Evolutionary conservation across 2,888 invertebrate species (phyloP).

Genomic region (Zootermopsis nevadensis): DNA sequence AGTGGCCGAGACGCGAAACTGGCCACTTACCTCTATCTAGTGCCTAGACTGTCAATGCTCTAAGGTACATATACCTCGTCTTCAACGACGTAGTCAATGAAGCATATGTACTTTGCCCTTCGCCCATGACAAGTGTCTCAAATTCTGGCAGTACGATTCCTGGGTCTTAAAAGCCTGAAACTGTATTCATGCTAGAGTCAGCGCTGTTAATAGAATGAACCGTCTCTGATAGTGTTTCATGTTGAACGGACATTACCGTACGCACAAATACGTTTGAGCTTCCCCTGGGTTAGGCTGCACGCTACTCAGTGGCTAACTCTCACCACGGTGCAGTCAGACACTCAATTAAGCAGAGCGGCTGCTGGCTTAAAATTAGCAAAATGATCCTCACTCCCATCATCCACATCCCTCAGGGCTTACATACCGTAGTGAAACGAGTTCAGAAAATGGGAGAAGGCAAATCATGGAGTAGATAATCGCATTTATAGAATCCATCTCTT

Average conservation of each 20-base stretch:
- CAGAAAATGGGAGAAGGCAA: slow-evolving; percentile 12
- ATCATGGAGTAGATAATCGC: slow-evolving; percentile 15
- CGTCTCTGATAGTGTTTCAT: not conserved
- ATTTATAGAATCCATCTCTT: slow-evolving; percentile 23
- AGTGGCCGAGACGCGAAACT: too few relatives aligned
- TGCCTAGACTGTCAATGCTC: too few relatives aligned
- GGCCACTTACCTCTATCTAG: too few relatives aligned
- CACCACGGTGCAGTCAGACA: not conserved
- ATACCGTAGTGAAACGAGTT: slow-evolving; percentile 3
- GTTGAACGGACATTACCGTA: not conserved
- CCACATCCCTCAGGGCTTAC: not conserved
- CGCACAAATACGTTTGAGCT: not conserved
- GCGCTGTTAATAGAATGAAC: not conserved
- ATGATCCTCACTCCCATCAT: not conserved
- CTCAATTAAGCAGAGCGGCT: slow-evolving; percentile 14
- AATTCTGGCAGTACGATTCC: not conserved
- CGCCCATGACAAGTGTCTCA: too few relatives aligned
- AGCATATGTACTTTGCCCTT: too few relatives aligned
- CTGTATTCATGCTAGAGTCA: not conserved
- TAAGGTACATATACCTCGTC: too few relatives aligned
- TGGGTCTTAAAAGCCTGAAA: not conserved
- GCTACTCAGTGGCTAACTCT: not conserved
- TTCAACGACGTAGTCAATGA: too few relatives aligned
- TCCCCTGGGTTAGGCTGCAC: not conserved
- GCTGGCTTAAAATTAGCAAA: not conserved